Conservation (phyloP, 2,888 invertebrate species). For the Priocnemis perturbator region DNA sequence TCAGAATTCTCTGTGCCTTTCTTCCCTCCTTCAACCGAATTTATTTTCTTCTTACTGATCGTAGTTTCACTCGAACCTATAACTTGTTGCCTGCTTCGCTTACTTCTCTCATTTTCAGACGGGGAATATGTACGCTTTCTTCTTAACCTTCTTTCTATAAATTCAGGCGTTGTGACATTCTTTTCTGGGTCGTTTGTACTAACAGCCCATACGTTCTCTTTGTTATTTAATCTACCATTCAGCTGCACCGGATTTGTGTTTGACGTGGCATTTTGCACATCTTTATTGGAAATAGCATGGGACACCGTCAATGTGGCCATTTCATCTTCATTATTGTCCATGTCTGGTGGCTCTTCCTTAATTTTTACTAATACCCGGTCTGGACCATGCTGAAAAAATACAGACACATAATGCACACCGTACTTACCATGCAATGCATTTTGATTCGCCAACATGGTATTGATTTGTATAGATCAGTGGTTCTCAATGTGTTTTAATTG, state of each 20-base stretch:
- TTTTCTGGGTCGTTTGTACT: background rate
- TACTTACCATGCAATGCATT: background rate
- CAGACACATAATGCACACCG: background rate
- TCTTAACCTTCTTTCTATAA: conserved; percentile 6
- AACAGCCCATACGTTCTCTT: background rate
- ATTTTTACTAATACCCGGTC: conserved; percentile 15
- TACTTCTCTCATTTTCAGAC: background rate
- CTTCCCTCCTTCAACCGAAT: too few species aligned
- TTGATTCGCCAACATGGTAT: background rate
- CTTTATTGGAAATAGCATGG: background rate
- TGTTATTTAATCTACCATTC: conserved; percentile 1
- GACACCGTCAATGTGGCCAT: background rate
- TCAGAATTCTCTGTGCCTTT: background rate
- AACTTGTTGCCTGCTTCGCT: conserved; percentile 1
- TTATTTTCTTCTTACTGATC: background rate
- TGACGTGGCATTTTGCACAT: background rate
- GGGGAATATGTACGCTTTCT: background rate
- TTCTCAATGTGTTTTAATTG: too few species aligned
- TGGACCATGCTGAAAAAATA: conserved; percentile 32
- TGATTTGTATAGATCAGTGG: too few species aligned
- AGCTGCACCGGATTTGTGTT: background rate
- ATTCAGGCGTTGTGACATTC: too few species aligned
- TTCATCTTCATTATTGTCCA: background rate
- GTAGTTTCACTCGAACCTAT: conserved; percentile 2
- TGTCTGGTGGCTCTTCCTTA: conserved; percentile 36